Conservation (phyloP, 2,113 vertebrate species). For the Eurystomus gularis region DNA sequence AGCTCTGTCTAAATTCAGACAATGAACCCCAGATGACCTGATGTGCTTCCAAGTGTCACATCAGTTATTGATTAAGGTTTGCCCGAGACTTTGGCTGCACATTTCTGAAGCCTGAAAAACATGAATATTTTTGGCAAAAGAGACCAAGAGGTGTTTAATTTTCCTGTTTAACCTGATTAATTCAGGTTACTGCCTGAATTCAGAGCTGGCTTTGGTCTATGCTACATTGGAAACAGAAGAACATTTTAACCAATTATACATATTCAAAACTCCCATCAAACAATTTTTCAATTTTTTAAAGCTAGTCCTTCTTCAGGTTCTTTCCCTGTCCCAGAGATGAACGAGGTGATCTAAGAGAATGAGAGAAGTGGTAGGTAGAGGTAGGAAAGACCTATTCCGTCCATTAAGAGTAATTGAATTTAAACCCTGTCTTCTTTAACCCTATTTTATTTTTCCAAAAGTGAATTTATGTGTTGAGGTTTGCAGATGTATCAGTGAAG, state of each 20-base stretch:
- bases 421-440: not conserved
- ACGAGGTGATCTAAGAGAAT: not conserved
- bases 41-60: constrained; percentile 42
- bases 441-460: not conserved
- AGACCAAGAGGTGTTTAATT: not conserved
- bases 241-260: not conserved
- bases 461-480: not conserved
- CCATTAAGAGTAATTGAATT: not conserved
- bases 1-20: constrained; percentile 9
- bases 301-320: not conserved
- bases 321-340: not conserved
- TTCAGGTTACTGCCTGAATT: not conserved
- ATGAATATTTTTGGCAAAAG: not conserved
- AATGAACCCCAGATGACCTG: constrained; percentile 29
- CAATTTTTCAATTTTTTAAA: not conserved
- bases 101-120: not conserved
- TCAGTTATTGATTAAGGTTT: not conserved
- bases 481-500: not conserved
- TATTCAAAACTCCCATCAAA: not conserved
- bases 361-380: not conserved
- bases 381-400: not conserved
- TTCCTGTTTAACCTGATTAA: not conserved
- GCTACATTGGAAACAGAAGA: not conserved
- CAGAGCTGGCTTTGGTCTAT: not conserved
- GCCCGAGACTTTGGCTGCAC: not conserved